Conservation (phyloP, 35 echinoderm and acorn worm species). For the Chiridota heheva region DNA sequence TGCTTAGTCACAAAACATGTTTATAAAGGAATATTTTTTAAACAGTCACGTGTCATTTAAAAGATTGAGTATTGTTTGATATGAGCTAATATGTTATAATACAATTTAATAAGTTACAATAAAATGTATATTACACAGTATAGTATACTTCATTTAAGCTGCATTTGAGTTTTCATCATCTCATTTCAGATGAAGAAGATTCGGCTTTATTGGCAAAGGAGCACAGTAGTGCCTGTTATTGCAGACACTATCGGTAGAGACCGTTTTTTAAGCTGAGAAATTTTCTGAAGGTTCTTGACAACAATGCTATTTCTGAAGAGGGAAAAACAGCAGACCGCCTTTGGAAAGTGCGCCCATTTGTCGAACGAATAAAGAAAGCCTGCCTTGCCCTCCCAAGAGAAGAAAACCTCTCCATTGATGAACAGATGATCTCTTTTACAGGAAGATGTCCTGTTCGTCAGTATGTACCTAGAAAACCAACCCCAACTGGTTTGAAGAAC, state of each 20-base stretch:
- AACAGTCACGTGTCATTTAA: no score
- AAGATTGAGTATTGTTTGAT: no score
- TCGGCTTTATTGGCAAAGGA: neutral
- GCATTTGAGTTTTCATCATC: no score
- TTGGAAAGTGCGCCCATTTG: slow-evolving; percentile 26
- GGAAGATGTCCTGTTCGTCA: slow-evolving; percentile 10
- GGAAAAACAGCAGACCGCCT: neutral
- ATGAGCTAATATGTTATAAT: no score
- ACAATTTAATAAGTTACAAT: no score
- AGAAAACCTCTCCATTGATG: slow-evolving; percentile 17
- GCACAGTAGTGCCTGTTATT: slow-evolving; percentile 2
- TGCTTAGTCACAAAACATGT: no score
- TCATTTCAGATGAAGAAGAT: slow-evolving; percentile 3
- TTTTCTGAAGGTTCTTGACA: neutral
- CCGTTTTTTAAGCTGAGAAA: slow-evolving; percentile 5
- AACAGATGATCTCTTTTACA: slow-evolving; percentile 30
- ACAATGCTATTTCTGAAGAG: neutral
- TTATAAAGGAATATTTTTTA: no score
- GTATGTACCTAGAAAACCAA: slow-evolving; percentile 2
- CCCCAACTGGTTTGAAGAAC: slow-evolving; percentile 13
- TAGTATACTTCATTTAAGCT: no score
- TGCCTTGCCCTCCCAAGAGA: slow-evolving; percentile 6
- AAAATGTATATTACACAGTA: no score
- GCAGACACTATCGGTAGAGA: slow-evolving; percentile 4
- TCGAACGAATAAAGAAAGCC: neutral